Conservation (phyloP, 2,113 vertebrate species). For the Malurus cyaneus region DNA sequence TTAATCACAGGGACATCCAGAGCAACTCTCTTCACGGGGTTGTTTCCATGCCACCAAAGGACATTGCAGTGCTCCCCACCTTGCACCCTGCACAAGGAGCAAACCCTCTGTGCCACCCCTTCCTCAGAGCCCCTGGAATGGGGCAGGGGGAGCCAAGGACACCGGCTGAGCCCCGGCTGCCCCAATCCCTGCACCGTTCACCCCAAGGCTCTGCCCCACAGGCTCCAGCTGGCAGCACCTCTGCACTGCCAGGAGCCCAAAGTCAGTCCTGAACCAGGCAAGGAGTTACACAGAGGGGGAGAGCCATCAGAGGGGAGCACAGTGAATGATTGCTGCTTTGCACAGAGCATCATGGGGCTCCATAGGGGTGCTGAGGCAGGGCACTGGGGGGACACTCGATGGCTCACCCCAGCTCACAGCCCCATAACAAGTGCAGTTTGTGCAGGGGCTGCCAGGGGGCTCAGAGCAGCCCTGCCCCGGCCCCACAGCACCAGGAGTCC, state of each 20-base stretch:
- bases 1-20: slow-evolving; percentile 50
- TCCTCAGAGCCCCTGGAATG: too few relatives aligned
- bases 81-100: rapidly evolving
- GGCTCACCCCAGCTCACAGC: rapidly evolving
- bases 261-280: neutral
- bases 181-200: neutral
- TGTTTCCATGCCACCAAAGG: neutral
- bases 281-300: neutral
- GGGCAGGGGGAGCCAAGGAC: rapidly evolving
- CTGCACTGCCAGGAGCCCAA: neutral
- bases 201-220: neutral
- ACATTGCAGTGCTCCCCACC: neutral
- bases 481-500: neutral
- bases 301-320: neutral
- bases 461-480: neutral
- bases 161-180: neutral
- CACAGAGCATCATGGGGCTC: rapidly evolving
- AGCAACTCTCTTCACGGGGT: rapidly evolving
- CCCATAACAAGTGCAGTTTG: rapidly evolving
- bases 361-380: neutral
- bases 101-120: neutral
- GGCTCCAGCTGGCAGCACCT: neutral
- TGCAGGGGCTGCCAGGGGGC: neutral
- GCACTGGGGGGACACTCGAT: neutral
- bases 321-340: neutral